A percentile compares a stretch with the other conserved stretches of the same genome.
These are phyloP conservation scores for Sipha maydis DNA, from an alignment of 2,888 invertebrate genomes.

Conservation along the genomic window DNA sequence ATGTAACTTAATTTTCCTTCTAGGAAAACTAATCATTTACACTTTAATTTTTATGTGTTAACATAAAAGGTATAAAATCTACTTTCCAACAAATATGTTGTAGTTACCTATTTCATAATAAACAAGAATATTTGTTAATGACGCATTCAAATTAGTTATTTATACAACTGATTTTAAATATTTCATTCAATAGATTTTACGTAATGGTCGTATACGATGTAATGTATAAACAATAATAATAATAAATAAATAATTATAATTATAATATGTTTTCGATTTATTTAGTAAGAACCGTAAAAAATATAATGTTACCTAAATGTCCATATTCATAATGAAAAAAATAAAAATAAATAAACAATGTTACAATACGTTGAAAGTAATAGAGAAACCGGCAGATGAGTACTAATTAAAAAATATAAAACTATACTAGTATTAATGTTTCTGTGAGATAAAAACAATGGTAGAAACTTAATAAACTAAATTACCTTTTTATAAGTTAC, in stretches of 20 bases:
- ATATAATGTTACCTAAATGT: neutral
- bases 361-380: neutral
- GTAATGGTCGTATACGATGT: neutral
- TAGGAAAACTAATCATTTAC: too few species aligned
- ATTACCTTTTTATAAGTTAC: too few species aligned
- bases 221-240: too few species aligned
- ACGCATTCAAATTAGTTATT: too few species aligned
- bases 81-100: too few species aligned
- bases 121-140: too few species aligned
- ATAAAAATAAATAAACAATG: neutral
- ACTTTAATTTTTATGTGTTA: too few species aligned
- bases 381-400: neutral
- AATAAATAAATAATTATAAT: neutral
- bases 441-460: neutral
- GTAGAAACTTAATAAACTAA: neutral
- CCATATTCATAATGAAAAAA: neutral
- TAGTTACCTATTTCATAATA: too few species aligned
- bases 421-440: neutral
- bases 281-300: neutral
- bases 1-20: too few species aligned
- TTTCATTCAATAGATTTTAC: too few species aligned
- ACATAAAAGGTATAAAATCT: too few species aligned
- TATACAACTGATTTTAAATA: too few species aligned
- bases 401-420: constrained; percentile 16
- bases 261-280: neutral